A percentile compares a stretch with the other conserved stretches of the same genome.
These are phyloP conservation scores for Danio jaintianensis DNA, from an alignment of 2,797 vertebrate genomes.

Conservation along the genomic window DNA sequence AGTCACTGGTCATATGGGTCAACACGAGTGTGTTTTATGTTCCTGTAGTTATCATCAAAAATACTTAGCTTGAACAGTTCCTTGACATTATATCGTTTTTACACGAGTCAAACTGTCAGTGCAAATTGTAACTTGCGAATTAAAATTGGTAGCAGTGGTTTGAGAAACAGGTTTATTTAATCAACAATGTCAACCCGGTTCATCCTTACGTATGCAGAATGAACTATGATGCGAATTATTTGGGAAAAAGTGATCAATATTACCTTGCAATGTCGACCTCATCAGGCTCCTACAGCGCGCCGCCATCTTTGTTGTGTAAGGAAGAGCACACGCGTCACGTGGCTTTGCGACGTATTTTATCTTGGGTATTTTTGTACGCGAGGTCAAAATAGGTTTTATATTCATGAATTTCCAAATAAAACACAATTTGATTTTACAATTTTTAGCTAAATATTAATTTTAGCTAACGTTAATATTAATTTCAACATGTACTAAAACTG, in stretches of 20 bases:
- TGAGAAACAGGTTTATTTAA: neutral
- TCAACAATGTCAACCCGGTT: neutral
- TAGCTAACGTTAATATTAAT: no score
- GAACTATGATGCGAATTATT: neutral
- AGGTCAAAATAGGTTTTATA: no score
- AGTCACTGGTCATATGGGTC: no score
- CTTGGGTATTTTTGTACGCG: no score
- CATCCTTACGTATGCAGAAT: neutral
- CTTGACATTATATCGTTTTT: neutral
- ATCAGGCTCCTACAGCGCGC: conserved; percentile 57
- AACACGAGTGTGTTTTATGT: neutral
- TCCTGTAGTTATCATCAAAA: neutral
- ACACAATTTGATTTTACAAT: no score
- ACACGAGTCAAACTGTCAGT: neutral
- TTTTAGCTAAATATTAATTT: no score
- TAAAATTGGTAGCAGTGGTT: neutral
- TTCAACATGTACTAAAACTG: no score
- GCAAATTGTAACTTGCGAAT: neutral
- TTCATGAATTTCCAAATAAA: no score
- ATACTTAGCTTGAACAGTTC: neutral
- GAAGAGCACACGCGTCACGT: neutral
- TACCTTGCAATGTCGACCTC: conserved; percentile 70
- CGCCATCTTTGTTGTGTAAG: conserved; percentile 75
- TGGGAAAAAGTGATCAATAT: neutral
- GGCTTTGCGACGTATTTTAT: neutral